These are phyloP conservation scores for Fulmarus glacialis DNA, from an alignment of 2,113 vertebrate species.

Conservation along the genomic window DNA sequence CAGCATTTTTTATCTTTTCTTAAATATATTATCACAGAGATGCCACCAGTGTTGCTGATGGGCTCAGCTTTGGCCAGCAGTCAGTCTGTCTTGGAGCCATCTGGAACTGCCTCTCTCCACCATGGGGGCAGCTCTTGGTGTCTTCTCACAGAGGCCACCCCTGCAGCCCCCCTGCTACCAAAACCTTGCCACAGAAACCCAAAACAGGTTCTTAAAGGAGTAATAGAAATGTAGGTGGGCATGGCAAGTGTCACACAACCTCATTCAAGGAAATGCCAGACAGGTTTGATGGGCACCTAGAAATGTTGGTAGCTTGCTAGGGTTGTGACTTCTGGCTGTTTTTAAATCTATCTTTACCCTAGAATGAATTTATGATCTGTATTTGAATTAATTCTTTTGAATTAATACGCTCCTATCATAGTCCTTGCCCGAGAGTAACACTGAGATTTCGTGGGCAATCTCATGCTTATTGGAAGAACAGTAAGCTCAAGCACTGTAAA, in stretches of 20 bases:
- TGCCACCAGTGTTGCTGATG: neutral
- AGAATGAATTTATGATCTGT: neutral
- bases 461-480: neutral
- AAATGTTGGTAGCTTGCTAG: neutral
- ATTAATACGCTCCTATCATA: neutral
- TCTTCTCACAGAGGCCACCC: neutral
- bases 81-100: neutral
- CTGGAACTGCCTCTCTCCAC: neutral
- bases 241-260: neutral
- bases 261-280: neutral
- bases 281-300: neutral
- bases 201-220: neutral
- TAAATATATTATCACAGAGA: neutral
- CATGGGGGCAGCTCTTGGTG: neutral
- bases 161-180: neutral
- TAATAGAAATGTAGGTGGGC: neutral
- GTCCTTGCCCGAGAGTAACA: neutral
- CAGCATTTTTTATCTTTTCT: neutral
- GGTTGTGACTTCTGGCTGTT: neutral
- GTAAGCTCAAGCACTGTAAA: neutral
- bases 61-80: neutral
- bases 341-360: neutral
- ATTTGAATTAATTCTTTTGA: neutral
- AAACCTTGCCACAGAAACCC: neutral
- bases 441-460: neutral